Percentiles rank a stretch among this genome's conserved stretches.
These are phyloP conservation scores for Peucedramus taeniatus DNA, from an alignment of 2,113 vertebrate genomes.

Conservation along the genomic window DNA sequence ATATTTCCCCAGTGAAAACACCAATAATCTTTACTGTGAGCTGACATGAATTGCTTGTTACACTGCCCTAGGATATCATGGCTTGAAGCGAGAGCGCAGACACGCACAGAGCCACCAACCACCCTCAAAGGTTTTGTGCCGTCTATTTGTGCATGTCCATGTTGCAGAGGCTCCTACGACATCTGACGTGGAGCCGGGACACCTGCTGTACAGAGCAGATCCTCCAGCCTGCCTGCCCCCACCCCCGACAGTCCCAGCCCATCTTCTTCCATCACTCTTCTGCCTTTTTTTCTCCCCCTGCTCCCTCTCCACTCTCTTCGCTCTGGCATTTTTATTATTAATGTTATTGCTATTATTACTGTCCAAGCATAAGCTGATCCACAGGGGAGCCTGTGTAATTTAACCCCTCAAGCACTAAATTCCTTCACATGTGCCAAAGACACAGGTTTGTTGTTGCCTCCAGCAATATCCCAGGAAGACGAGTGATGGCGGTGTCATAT, in stretches of 20 bases:
- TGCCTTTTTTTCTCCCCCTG: neutral
- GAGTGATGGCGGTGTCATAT: constrained; percentile 72
- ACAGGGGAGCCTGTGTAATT: constrained; percentile 59
- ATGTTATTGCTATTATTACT: constrained; percentile 66
- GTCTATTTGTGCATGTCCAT: neutral
- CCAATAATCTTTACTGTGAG: constrained; percentile 46
- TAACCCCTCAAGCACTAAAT: constrained; percentile 67
- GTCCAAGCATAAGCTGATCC: constrained; percentile 63
- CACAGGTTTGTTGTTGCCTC: constrained; percentile 73
- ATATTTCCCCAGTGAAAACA: constrained; percentile 56
- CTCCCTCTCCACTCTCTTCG: neutral
- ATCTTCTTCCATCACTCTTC: constrained; percentile 18
- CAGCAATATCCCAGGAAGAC: constrained; percentile 69
- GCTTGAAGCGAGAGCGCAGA: neutral
- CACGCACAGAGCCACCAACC: neutral
- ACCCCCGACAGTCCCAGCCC: neutral
- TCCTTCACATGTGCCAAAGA: constrained; percentile 70
- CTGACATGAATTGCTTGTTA: constrained; percentile 50
- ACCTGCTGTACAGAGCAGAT: neutral
- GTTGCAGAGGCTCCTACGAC: neutral
- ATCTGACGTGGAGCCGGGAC: neutral
- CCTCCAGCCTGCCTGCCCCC: neutral
- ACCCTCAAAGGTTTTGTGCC: neutral
- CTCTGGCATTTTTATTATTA: constrained; percentile 55
- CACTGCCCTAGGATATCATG: constrained; percentile 38